Conservation (phyloP, 1,140 invertebrate genomes). For the Onthophagus taurus region DNA sequence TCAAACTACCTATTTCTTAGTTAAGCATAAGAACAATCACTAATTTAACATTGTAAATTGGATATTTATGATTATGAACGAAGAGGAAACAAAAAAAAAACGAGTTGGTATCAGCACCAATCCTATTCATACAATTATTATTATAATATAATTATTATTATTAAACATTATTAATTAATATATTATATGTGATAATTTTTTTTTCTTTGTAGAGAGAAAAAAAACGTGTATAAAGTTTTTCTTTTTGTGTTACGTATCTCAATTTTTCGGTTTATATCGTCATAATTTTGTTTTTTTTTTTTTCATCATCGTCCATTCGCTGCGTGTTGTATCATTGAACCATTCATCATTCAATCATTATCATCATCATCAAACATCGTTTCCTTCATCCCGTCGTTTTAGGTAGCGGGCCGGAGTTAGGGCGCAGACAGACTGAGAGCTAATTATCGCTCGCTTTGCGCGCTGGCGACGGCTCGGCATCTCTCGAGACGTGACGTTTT, state of each 20-base stretch:
- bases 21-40: conserved; percentile 36
- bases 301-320: conserved; percentile 33
- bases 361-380: conserved; percentile 17
- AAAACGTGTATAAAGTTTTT: conserved; percentile 31
- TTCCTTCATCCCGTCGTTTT: conserved; percentile 12
- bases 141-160: conserved; percentile 28
- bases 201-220: conserved; percentile 33
- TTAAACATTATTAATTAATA: conserved; percentile 26
- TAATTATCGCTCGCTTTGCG: not conserved
- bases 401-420: conserved; percentile 21
- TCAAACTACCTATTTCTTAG: conserved; percentile 18
- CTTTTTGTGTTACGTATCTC: conserved; percentile 35
- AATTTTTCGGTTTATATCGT: conserved; percentile 20
- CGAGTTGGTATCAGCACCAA: conserved; percentile 34
- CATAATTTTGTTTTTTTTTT: conserved; percentile 46
- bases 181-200: conserved; percentile 40
- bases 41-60: conserved; percentile 34
- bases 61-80: conserved; percentile 29
- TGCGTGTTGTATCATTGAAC: conserved; percentile 19
- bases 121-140: conserved; percentile 28
- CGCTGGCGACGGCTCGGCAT: not conserved
- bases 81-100: conserved; percentile 1
- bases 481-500: too few relatives aligned
- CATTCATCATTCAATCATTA: conserved; percentile 16
- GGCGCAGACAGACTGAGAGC: conserved; percentile 10